phyloP scores from a whole-genome alignment of 2,888 invertebrate species.

The Fragum sueziense region DNA sequence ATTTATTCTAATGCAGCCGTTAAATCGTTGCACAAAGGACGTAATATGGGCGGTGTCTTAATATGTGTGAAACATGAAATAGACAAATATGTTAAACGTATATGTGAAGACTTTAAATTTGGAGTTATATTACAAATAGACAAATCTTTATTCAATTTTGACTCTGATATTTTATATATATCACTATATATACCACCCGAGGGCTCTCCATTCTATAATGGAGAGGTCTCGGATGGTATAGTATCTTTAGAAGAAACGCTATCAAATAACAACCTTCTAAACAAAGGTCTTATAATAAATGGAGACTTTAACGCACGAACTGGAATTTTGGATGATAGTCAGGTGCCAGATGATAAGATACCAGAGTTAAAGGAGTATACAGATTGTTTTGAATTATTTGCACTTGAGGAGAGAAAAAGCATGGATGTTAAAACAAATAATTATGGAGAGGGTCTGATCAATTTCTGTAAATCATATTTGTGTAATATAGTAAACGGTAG shows the following conservation, averaged over 20 bases:
- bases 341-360: too few relatives aligned
- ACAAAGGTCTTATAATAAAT: background rate
- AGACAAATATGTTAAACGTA: background rate
- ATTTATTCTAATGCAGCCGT: constrained; percentile 4
- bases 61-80: background rate
- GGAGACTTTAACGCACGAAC: constrained; percentile 6
- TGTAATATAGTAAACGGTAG: constrained; percentile 4
- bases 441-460: background rate
- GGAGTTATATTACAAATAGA: constrained; percentile 12
- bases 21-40: background rate
- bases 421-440: background rate
- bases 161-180: constrained; percentile 15
- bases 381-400: background rate
- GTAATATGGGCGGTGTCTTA: constrained; percentile 18
- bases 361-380: background rate
- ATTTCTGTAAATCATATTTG: constrained; percentile 4
- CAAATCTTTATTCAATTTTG: background rate
- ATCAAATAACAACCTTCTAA: background rate
- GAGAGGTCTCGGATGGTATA: background rate
- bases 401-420: background rate
- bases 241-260: constrained; percentile 5
- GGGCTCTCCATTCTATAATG: constrained; percentile 15
- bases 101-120: constrained; percentile 6
- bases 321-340: background rate
- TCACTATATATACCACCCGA: constrained; percentile 22